A percentile compares a stretch with the other conserved stretches of the same genome.
These are phyloP conservation scores for Chaetodon trifascialis DNA, from an alignment of 2,113 vertebrate genomes.

Conservation along the genomic window DNA sequence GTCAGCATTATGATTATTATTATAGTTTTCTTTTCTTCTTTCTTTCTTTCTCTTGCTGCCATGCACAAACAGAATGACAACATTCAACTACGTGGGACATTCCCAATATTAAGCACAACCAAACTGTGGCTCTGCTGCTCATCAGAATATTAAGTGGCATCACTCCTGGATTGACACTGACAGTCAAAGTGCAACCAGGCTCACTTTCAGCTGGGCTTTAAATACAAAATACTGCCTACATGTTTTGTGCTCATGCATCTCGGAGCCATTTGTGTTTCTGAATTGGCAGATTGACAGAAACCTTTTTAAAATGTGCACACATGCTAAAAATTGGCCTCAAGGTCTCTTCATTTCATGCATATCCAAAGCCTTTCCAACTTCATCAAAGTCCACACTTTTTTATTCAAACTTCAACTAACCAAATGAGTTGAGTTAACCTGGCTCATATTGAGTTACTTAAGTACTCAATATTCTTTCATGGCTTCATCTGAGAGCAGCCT, in stretches of 20 bases:
- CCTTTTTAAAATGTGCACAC: not conserved
- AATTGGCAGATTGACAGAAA: not conserved
- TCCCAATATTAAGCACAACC: not conserved
- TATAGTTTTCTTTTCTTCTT: not conserved
- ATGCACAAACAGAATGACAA: not conserved
- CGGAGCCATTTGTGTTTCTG: not conserved
- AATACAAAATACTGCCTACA: not conserved
- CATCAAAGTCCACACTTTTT: conserved; percentile 5
- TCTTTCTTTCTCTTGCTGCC: not conserved
- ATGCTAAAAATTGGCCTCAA: not conserved
- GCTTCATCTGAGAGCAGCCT: not conserved
- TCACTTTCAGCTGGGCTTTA: not conserved
- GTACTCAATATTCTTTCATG: not conserved
- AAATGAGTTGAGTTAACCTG: not conserved
- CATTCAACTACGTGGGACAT: not conserved
- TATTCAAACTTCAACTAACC: conserved; percentile 7
- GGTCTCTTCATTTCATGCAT: conserved; percentile 19
- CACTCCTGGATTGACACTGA: not conserved
- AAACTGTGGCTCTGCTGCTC: not conserved
- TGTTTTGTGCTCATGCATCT: not conserved
- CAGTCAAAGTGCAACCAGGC: not conserved
- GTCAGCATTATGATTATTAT: not conserved
- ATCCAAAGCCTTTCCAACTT: not conserved
- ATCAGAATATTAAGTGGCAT: not conserved
- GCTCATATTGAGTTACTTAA: not conserved